These are phyloP conservation scores for Rhingia rostrata DNA, from an alignment of 2,888 invertebrate genomes.

Conservation along the genomic window DNA sequence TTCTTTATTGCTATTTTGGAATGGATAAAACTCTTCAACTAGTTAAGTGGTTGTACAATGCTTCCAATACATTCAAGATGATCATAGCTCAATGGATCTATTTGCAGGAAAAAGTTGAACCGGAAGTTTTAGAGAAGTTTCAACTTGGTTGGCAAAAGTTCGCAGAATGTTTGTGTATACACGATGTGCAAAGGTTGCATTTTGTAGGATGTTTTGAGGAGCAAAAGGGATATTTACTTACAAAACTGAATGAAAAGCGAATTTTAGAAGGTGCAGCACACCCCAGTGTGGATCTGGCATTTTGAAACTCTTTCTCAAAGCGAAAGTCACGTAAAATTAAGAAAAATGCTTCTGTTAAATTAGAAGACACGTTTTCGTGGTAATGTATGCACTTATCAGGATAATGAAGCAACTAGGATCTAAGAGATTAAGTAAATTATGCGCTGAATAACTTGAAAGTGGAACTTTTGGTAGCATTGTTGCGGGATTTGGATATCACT, in stretches of 20 bases:
- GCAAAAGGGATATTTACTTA: constrained; percentile 1
- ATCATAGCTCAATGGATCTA: neutral
- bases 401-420: too few species aligned
- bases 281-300: too few species aligned
- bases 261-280: neutral
- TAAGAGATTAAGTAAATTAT: too few species aligned
- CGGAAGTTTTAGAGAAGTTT: constrained; percentile 10
- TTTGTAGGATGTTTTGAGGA: constrained; percentile 4
- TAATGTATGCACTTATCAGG: too few species aligned
- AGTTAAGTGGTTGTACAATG: constrained; percentile 26
- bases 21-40: neutral
- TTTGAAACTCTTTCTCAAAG: too few species aligned
- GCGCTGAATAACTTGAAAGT: too few species aligned
- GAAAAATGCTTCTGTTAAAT: too few species aligned
- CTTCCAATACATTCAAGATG: neutral
- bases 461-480: too few species aligned
- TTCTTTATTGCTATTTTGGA: too few species aligned
- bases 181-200: neutral
- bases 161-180: neutral
- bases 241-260: constrained; percentile 3
- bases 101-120: neutral
- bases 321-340: too few species aligned
- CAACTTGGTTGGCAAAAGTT: constrained; percentile 6
- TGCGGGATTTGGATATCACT: too few species aligned
- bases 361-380: too few species aligned